Conservation (phyloP, 2,113 vertebrate species). For the Cebus imitator region DNA sequence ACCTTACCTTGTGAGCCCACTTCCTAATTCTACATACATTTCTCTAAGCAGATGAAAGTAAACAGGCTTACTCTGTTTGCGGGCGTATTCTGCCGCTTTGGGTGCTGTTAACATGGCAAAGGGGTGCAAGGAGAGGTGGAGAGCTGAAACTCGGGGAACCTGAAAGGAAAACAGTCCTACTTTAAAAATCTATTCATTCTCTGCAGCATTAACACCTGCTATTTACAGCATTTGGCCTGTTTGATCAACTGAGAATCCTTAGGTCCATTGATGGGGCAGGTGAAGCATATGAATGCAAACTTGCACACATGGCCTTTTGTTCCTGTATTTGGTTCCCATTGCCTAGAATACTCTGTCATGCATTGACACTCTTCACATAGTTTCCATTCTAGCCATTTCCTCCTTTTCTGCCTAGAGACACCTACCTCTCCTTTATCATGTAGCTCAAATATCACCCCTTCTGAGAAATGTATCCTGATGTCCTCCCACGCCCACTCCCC, state of each 20-base stretch:
- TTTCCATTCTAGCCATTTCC: not conserved
- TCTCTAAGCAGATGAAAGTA: not conserved
- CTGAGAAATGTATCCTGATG: not conserved
- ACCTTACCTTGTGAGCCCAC: not conserved
- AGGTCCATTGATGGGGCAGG: accelerated
- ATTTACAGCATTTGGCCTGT: not conserved
- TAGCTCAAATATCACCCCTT: not conserved
- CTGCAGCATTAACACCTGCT: not conserved
- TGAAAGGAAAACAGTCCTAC: conserved; percentile 60
- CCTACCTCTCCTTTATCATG: not conserved
- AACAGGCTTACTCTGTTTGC: conserved; percentile 85
- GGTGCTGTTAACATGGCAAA: conserved; percentile 90
- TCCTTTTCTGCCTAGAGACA: not conserved
- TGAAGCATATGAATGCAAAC: accelerated
- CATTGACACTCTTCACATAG: accelerated
- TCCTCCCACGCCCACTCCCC: not conserved
- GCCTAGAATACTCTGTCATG: not conserved
- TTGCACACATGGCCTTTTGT: accelerated
- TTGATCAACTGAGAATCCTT: not conserved
- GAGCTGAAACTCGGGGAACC: conserved; percentile 75
- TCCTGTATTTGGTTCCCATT: accelerated
- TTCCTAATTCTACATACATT: not conserved
- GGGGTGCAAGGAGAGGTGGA: conserved; percentile 89
- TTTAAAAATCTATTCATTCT: not conserved
- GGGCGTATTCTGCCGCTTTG: conserved; percentile 85